Conservation (phyloP, 1,140 invertebrate species). For the Coenobita brevimanus region DNA sequence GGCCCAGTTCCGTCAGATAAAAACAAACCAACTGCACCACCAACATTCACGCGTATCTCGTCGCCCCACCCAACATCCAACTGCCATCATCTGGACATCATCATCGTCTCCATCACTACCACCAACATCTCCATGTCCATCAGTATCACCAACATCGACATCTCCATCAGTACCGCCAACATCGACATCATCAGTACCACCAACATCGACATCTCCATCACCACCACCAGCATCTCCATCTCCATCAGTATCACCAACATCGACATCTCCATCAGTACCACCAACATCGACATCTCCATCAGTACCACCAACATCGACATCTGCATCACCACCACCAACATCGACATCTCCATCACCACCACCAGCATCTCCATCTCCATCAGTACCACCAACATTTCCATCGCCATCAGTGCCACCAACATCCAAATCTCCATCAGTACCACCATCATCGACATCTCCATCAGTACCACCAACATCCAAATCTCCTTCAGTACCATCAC, state of each 20-base stretch:
- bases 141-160: neutral
- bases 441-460: too few relatives aligned
- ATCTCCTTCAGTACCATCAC: too few relatives aligned
- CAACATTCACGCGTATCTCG: too few relatives aligned
- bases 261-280: too few relatives aligned
- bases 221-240: neutral
- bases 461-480: too few relatives aligned
- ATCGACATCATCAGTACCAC: neutral
- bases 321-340: neutral
- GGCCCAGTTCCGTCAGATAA: too few relatives aligned
- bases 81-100: neutral
- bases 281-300: neutral
- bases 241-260: neutral
- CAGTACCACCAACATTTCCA: neutral
- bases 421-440: neutral
- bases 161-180: neutral
- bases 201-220: neutral
- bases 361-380: neutral
- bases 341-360: neutral
- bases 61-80: neutral
- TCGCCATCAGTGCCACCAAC: neutral
- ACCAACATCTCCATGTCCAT: neutral
- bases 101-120: neutral
- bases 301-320: neutral
- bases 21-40: too few relatives aligned